These are phyloP conservation scores for Hirundo rustica DNA, from an alignment of 2,797 vertebrate species.

Conservation along the genomic window DNA sequence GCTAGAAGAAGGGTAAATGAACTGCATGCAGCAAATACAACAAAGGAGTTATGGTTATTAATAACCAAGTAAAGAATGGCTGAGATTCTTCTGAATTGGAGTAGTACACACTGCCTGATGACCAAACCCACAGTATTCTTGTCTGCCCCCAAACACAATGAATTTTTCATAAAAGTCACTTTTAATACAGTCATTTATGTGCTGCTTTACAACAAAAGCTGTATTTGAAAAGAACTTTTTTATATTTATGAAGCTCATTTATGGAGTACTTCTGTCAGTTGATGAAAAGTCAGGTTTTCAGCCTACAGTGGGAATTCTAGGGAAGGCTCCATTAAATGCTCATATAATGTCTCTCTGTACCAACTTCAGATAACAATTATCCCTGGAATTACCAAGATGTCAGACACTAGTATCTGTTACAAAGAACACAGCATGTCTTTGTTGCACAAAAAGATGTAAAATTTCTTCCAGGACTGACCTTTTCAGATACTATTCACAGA, in stretches of 20 bases:
- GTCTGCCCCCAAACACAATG: fast-evolving
- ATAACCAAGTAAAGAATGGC: neutral
- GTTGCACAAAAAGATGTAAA: neutral
- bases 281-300: neutral
- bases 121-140: neutral
- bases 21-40: neutral
- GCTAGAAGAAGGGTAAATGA: neutral
- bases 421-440: neutral
- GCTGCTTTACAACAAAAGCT: neutral
- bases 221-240: neutral
- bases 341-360: neutral
- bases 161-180: neutral
- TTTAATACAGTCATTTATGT: neutral
- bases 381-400: neutral
- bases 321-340: neutral
- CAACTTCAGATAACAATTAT: neutral
- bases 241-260: neutral
- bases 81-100: neutral
- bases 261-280: neutral
- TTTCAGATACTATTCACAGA: neutral
- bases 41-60: neutral
- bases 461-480: neutral
- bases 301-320: neutral
- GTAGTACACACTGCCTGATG: neutral
- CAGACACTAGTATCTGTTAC: neutral